Evolutionary conservation across 2,113 vertebrate species (phyloP), one percentile per base, ranked within the genome.

Genomic region (Origma solitaria): DNA sequence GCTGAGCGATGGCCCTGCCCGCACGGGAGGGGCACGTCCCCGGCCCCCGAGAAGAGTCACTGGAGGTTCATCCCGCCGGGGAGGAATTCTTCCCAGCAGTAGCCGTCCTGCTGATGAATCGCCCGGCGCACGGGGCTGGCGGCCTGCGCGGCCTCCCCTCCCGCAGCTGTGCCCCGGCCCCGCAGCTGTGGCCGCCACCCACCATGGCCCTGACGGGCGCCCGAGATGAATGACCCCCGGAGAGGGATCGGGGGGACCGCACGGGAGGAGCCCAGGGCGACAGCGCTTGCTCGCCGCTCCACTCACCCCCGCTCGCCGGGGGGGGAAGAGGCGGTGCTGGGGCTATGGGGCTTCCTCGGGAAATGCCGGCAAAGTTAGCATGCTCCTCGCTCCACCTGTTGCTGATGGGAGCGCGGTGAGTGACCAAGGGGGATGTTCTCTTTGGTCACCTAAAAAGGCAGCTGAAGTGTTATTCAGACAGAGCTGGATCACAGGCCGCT

Each of bases 71-170:
- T 88, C 84, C 93, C 60, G 56, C 91, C 64, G 4, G 87, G 89
- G 90, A 95, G 94, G 95, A 97, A 95, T 95, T 94, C 90, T 91
- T 90, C 91, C 27, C 95, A 93, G 96, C 97, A 38, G 97, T 58
- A 89, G 96, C 91, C 37, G 23, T 82, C 91, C 92, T 0, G 16
- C 97, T 98, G 98, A 98, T 98, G 97, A 87, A 98, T 98, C 92
- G 68, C 79, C 92, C 97, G 10, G 22, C 19, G 33, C 95, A 82
- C 11, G 25, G 94, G 76, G 90, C 95, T 31, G 94, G 73, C 25
- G 45, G 54, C 24, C 54, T 78, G 90, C 28, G 21, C 12, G 65
- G 84, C 50, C 90, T 89, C 50, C 75, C 75, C 69, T 69, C 13
- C 5, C 15, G 10, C 97, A 96, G 97, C 95, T 94, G 96, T 33